A percentile compares a stretch with the other conserved stretches of the same genome.
Evolutionary conservation across 2,113 vertebrate genomes (phyloP).

Genomic region (Cairina moschata): DNA sequence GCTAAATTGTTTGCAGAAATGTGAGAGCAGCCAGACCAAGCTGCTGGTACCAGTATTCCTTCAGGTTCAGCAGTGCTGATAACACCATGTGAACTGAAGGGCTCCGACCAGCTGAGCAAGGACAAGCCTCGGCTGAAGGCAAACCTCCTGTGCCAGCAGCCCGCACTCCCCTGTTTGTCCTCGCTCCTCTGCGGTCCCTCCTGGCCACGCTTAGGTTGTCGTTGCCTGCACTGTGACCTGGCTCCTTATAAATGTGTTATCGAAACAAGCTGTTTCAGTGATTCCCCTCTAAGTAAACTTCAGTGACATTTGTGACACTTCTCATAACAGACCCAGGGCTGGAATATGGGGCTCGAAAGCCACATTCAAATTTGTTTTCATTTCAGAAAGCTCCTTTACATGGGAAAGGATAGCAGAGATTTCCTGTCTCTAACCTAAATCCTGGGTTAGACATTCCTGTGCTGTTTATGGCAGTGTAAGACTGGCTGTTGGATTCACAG

Average conservation of each 20-base stretch:
- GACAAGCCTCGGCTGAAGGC: background rate
- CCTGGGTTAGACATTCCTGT: background rate
- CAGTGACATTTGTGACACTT: background rate
- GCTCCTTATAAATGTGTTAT: background rate
- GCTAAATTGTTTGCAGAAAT: background rate
- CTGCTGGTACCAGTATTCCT: background rate
- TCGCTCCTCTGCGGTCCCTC: background rate
- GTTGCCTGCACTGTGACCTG: background rate
- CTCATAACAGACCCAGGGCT: background rate
- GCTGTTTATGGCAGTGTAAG: background rate
- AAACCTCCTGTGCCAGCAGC: background rate
- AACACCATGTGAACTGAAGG: background rate
- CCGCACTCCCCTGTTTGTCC: too few relatives aligned
- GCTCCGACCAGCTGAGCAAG: background rate
- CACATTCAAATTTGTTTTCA: background rate
- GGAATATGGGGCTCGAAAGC: background rate
- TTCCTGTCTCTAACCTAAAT: slow-evolving; percentile 28
- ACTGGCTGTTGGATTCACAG: background rate
- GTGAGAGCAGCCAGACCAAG: background rate
- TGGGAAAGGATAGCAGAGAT: background rate
- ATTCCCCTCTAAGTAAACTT: background rate
- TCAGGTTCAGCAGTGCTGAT: background rate
- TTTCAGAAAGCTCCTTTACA: background rate
- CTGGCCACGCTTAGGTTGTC: accelerated
- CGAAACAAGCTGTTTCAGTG: background rate